Percentiles rank a stretch among this genome's conserved stretches.
phyloP scores from a whole-genome alignment of 2,888 invertebrate species.

The Lochmaea crataegi region DNA sequence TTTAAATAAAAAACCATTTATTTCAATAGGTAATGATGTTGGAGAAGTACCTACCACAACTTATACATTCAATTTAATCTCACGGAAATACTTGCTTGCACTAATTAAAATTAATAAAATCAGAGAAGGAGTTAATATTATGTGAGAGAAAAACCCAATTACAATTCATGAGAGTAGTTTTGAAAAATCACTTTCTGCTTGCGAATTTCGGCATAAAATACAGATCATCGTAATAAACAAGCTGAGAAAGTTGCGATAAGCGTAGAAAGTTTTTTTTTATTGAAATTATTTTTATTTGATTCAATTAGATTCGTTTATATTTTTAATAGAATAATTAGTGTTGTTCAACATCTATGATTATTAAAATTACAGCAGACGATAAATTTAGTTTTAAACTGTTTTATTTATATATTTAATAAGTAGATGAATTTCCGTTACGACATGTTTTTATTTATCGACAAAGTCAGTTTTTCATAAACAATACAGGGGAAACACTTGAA shows the following conservation, averaged over 20 bases:
- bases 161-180: neutral
- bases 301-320: neutral
- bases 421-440: no score
- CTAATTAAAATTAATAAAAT: neutral
- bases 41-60: no score
- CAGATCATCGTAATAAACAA: neutral
- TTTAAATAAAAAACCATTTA: no score
- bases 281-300: conserved; percentile 3
- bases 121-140: neutral
- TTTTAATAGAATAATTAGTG: neutral
- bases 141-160: neutral
- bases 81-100: neutral
- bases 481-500: no score
- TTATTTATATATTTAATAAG: no score
- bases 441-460: no score
- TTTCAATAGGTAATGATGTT: no score
- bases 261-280: conserved; percentile 10
- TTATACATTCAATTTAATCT: no score
- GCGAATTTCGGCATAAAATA: neutral
- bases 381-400: neutral
- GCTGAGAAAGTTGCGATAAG: neutral
- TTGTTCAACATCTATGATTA: neutral
- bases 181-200: conserved; percentile 1
- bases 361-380: neutral
- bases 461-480: no score